These are phyloP conservation scores for Mongoloraphidia duomilia DNA, from an alignment of 2,888 invertebrate genomes.

Conservation along the genomic window DNA sequence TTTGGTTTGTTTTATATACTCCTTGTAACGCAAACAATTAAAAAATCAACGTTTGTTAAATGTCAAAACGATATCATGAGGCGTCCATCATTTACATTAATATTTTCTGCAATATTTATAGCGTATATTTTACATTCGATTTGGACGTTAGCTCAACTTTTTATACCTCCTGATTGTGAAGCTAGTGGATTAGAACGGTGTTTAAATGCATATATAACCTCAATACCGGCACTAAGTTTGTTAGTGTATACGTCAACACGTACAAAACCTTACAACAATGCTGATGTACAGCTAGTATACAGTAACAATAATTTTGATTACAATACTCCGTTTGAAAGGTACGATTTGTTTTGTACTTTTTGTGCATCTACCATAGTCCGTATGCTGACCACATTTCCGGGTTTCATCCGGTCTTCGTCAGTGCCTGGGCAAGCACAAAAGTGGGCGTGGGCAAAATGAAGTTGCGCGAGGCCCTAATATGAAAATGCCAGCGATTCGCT, in stretches of 20 bases:
- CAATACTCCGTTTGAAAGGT: conserved; percentile 36
- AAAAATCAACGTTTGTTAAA: conserved; percentile 6
- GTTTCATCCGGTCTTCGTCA: too few species aligned
- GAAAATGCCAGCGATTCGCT: too few species aligned
- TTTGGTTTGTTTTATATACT: neutral
- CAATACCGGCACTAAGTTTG: conserved; percentile 53
- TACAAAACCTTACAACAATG: conserved; percentile 35
- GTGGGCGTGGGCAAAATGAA: too few species aligned
- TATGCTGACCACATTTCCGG: too few species aligned
- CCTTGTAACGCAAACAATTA: conserved; percentile 6
- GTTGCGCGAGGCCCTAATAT: too few species aligned
- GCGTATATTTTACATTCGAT: conserved; percentile 59
- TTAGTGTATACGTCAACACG: conserved; percentile 51
- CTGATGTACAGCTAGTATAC: conserved; percentile 45
- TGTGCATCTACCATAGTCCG: too few species aligned
- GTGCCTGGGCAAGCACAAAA: too few species aligned
- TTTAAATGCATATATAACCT: conserved; percentile 51
- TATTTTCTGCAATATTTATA: conserved; percentile 48
- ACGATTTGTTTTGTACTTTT: conserved; percentile 15
- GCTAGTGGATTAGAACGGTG: conserved; percentile 40
- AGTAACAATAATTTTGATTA: conserved; percentile 52
- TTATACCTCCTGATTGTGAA: conserved; percentile 53
- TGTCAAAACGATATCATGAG: conserved; percentile 1
- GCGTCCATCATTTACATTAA: conserved; percentile 41
- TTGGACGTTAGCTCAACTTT: conserved; percentile 59